A percentile compares a stretch with the other conserved stretches of the same genome.
phyloP scores from a whole-genome alignment of 2,797 vertebrate genomes.

The Schizopygopsis malacanthus region DNA sequence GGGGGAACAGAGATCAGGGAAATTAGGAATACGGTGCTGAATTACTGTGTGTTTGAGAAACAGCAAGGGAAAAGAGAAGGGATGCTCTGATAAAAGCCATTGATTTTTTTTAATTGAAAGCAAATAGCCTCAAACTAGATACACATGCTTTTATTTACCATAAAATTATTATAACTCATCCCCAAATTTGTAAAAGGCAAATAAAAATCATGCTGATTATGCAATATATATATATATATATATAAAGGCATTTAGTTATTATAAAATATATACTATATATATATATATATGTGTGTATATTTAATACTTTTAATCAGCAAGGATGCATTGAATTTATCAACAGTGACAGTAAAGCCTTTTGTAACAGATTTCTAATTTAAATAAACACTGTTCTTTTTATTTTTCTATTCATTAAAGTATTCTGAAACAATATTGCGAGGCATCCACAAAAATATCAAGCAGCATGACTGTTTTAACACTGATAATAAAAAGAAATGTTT shows the following conservation, averaged over 20 bases:
- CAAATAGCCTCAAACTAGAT: neutral
- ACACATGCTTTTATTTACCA: neutral
- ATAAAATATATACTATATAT: neutral
- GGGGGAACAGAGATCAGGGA: neutral
- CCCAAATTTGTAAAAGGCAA: neutral
- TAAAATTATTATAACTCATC: neutral
- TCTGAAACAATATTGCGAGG: no score
- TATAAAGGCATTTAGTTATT: no score
- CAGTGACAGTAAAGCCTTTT: neutral
- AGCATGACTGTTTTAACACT: neutral
- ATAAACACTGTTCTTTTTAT: neutral
- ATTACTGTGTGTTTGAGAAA: conserved; percentile 13
- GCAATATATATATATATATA: neutral
- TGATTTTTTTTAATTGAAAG: neutral
- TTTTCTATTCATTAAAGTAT: neutral
- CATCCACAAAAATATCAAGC: neutral
- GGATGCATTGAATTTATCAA: neutral
- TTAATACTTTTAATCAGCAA: neutral
- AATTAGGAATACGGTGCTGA: neutral
- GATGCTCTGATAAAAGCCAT: neutral
- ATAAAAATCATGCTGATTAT: neutral
- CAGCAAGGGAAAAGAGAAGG: neutral
- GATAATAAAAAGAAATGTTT: neutral
- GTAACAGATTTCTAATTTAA: neutral
- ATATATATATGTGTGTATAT: no score